Percentiles rank a stretch among this genome's conserved stretches.
These are phyloP conservation scores for Carettochelys insculpta DNA, from an alignment of 2,113 vertebrate genomes.

Conservation along the genomic window DNA sequence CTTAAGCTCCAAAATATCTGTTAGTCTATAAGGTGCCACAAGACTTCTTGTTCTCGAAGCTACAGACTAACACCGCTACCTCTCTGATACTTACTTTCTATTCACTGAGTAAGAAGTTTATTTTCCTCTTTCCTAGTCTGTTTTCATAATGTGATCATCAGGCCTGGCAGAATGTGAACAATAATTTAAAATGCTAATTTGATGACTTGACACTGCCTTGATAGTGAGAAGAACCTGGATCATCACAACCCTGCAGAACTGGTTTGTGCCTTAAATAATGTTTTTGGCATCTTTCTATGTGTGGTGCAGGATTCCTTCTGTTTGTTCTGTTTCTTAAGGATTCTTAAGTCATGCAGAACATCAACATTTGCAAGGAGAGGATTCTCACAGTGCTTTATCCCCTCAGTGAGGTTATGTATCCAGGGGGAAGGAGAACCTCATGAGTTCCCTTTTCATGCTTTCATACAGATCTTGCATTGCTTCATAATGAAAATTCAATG, in stretches of 20 bases:
- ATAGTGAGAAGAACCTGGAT: not conserved
- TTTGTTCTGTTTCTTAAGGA: not conserved
- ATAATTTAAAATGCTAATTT: not conserved
- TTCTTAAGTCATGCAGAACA: conserved; percentile 22
- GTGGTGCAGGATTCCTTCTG: not conserved
- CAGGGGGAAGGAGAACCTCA: not conserved
- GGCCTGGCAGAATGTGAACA: not conserved
- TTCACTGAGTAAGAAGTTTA: not conserved
- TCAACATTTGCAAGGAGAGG: not conserved
- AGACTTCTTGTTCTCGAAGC: no score
- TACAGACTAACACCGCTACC: no score
- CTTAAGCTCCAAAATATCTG: no score
- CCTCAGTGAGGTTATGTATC: not conserved
- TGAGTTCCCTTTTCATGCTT: not conserved
- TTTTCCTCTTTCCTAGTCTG: not conserved
- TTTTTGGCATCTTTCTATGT: not conserved
- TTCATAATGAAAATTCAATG: conserved; percentile 35
- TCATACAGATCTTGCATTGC: not conserved
- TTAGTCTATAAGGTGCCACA: no score
- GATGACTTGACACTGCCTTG: not conserved
- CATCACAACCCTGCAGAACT: not conserved
- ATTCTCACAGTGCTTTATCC: not conserved
- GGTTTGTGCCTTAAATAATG: not conserved
- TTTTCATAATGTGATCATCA: not conserved
- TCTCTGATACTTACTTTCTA: no score